Percentiles rank a stretch among this genome's conserved stretches.
These are phyloP conservation scores for Tylochromis polylepis DNA, from an alignment of 2,113 vertebrate species.

Conservation along the genomic window DNA sequence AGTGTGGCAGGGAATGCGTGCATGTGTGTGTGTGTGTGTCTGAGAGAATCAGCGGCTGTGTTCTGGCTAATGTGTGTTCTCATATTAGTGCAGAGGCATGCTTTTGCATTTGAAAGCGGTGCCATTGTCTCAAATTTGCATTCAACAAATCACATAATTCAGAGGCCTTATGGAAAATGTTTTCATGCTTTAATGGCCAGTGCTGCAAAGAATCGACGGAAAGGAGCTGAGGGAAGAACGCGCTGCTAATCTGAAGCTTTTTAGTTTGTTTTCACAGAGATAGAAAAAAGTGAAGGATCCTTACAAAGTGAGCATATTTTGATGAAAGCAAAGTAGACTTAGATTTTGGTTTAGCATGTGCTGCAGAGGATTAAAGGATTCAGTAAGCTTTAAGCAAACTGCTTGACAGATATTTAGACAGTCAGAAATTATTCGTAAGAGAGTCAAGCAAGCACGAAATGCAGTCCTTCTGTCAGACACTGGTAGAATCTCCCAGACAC, in stretches of 20 bases:
- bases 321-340: not conserved
- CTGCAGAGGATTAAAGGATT: not conserved
- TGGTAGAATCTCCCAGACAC: not conserved
- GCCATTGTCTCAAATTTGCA: not conserved
- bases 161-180: not conserved
- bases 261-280: not conserved
- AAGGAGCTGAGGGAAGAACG: not conserved
- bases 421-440: not conserved
- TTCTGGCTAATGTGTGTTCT: not conserved
- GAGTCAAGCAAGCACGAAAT: not conserved
- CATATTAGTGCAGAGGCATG: slow-evolving; percentile 29
- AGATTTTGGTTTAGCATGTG: not conserved
- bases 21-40: not conserved
- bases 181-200: not conserved
- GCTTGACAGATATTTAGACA: not conserved
- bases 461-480: not conserved
- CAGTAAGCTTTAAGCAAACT: not conserved
- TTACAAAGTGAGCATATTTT: not conserved
- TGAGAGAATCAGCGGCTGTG: not conserved
- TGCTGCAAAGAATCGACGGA: not conserved
- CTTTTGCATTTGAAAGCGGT: not conserved
- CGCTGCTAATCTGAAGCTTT: not conserved
- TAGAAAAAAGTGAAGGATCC: not conserved
- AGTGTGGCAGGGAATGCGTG: not conserved
- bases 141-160: slow-evolving; percentile 3